A percentile compares a stretch with the other conserved stretches of the same genome.
phyloP scores from a whole-genome alignment of 2,797 vertebrate species.

The Anguilla marmorata region DNA sequence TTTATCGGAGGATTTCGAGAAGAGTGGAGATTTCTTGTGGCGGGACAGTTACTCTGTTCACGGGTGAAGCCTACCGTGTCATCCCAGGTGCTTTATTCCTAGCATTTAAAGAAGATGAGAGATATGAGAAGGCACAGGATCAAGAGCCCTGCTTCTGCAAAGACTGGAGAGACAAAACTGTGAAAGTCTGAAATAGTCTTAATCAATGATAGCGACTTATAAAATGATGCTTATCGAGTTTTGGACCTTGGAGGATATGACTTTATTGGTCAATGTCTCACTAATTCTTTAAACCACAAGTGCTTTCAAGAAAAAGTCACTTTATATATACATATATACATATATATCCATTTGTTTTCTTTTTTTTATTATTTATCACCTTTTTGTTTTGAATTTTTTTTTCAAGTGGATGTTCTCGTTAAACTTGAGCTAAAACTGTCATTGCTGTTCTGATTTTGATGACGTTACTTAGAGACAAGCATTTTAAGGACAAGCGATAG shows the following conservation, averaged over 20 bases:
- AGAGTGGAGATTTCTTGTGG: not conserved
- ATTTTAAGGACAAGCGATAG: constrained; percentile 51
- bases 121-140: not conserved
- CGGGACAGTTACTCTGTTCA: not conserved
- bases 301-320: constrained; percentile 62
- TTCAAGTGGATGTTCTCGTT: constrained; percentile 16
- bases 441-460: constrained; percentile 56
- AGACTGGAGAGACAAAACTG: not conserved
- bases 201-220: not conserved
- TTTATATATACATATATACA: constrained; percentile 40
- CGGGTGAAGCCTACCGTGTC: not conserved
- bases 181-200: constrained; percentile 23
- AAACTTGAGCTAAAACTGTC: constrained; percentile 50
- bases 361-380: constrained; percentile 48
- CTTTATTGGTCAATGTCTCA: constrained; percentile 18
- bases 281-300: constrained; percentile 63
- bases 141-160: not conserved
- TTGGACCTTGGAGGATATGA: constrained; percentile 32
- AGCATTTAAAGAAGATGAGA: constrained; percentile 2
- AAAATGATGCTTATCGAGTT: not conserved
- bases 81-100: not conserved
- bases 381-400: constrained; percentile 32
- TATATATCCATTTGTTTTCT: constrained; percentile 1
- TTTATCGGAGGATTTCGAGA: not conserved
- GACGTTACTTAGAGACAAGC: constrained; percentile 66